Conservation (phyloP, 2,888 invertebrate species). For the Ectobius pallidus region DNA sequence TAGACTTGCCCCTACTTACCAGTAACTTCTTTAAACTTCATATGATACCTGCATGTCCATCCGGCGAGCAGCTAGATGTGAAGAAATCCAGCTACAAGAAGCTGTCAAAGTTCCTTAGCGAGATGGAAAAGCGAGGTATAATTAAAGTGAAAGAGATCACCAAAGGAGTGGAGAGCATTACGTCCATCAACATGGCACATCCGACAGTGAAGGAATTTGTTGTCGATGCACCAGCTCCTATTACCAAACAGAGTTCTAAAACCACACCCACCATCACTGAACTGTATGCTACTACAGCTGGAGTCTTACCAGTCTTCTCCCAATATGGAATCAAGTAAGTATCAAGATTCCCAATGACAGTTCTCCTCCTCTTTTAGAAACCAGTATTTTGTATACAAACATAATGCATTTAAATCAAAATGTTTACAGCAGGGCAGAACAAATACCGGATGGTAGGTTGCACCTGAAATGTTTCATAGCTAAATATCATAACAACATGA, state of each 20-base stretch:
- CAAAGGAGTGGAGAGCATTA: constrained; percentile 83
- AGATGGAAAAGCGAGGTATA: constrained; percentile 65
- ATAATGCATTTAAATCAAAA: too few species aligned
- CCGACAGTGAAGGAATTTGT: constrained; percentile 58
- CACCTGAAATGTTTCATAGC: too few species aligned
- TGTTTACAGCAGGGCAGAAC: too few species aligned
- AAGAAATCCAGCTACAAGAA: constrained; percentile 92
- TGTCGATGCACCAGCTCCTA: constrained; percentile 40
- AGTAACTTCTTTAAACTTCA: constrained; percentile 81
- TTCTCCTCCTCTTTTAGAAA: too few species aligned
- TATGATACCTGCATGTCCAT: constrained; percentile 71
- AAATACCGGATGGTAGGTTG: too few species aligned
- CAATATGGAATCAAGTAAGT: constrained; percentile 61
- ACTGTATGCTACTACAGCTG: constrained; percentile 70
- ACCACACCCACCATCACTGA: constrained; percentile 64
- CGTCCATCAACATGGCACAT: constrained; percentile 66
- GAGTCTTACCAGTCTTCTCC: constrained; percentile 67
- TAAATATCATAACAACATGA: too few species aligned
- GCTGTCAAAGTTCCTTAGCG: constrained; percentile 80
- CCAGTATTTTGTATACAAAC: too few species aligned
- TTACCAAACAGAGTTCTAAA: constrained; percentile 29
- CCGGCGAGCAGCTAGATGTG: constrained; percentile 74
- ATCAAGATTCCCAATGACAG: too few species aligned
- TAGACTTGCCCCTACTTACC: constrained; percentile 77
- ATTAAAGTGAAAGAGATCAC: constrained; percentile 57